A percentile compares a stretch with the other conserved stretches of the same genome.
Conservation (phyloP, 2,888 invertebrate genomes). For the Drosophila histrio region DNA sequence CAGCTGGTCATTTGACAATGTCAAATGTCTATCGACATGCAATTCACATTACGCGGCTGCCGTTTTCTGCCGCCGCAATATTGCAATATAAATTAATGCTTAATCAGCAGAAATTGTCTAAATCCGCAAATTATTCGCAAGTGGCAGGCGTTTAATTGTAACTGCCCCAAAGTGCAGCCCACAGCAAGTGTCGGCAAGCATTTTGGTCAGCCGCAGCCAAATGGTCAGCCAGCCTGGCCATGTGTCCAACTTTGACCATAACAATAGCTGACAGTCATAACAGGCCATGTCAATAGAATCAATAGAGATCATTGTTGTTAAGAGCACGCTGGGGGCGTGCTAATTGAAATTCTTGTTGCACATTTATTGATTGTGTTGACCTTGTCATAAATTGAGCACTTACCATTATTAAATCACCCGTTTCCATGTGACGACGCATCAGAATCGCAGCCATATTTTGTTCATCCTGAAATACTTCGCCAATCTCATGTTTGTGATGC, state of each 20-base stretch:
- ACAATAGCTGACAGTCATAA: conserved; percentile 54
- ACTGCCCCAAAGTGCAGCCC: conserved; percentile 63
- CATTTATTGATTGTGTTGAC: conserved; percentile 54
- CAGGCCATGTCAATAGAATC: conserved; percentile 26
- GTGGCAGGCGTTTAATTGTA: conserved; percentile 77
- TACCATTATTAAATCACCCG: conserved; percentile 93
- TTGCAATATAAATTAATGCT: conserved; percentile 71
- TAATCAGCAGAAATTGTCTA: conserved; percentile 77
- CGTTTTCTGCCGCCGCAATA: conserved; percentile 23
- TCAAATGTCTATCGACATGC: conserved; percentile 43
- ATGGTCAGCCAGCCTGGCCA: conserved; percentile 9
- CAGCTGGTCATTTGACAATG: conserved; percentile 53
- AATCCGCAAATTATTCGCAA: conserved; percentile 72
- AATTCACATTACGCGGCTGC: conserved; percentile 59
- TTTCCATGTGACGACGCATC: conserved; percentile 90
- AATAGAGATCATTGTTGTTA: conserved; percentile 19
- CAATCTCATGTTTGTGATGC: conserved; percentile 86
- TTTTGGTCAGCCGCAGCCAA: conserved; percentile 30
- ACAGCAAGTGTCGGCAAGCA: conserved; percentile 37
- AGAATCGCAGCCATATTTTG: conserved; percentile 94
- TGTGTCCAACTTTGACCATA: conserved; percentile 20
- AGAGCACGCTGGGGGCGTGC: conserved; percentile 24
- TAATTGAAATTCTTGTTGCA: conserved; percentile 69
- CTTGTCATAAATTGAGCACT: conserved; percentile 84
- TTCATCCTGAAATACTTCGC: conserved; percentile 94